A percentile compares a stretch with the other conserved stretches of the same genome.
phyloP scores from a whole-genome alignment of 2,113 vertebrate species.

The Petaurus breviceps region DNA sequence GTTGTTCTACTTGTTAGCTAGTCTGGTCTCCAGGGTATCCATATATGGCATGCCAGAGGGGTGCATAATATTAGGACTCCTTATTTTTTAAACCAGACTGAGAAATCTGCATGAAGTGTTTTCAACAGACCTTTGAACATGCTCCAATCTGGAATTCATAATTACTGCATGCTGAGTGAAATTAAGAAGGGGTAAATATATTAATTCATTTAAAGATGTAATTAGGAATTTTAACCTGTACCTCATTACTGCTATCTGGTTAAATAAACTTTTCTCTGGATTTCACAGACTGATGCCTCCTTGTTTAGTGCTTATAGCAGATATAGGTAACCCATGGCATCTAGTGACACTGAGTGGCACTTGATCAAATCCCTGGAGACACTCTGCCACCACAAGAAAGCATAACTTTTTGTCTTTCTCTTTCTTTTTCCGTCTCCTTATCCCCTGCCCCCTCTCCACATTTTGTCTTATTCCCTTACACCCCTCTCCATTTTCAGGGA shows the following conservation, averaged over 20 bases:
- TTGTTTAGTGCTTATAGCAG: not conserved
- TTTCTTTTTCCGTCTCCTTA: not conserved
- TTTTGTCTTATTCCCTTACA: not conserved
- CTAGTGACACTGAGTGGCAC: not conserved
- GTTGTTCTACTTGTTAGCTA: constrained; percentile 49
- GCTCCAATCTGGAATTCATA: constrained; percentile 50
- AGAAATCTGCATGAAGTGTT: constrained; percentile 57
- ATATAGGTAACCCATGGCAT: not conserved
- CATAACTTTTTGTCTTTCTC: not conserved
- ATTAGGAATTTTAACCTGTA: constrained; percentile 61
- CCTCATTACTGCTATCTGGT: constrained; percentile 2
- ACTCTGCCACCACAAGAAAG: constrained; percentile 11
- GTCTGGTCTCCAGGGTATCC: constrained; percentile 55
- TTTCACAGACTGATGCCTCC: constrained; percentile 39
- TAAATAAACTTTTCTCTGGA: constrained; percentile 29
- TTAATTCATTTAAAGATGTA: constrained; percentile 27
- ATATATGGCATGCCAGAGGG: constrained; percentile 26
- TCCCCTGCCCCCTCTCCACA: not conserved
- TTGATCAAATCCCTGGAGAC: constrained; percentile 7
- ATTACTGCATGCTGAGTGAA: constrained; percentile 64
- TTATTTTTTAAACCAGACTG: constrained; percentile 42
- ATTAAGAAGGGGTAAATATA: constrained; percentile 64
- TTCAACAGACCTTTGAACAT: constrained; percentile 51
- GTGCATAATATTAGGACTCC: not conserved
- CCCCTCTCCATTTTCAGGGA: constrained; percentile 32